Evolutionary conservation across 2,888 invertebrate genomes (phyloP).

Genomic region (Griposia aprilina): DNA sequence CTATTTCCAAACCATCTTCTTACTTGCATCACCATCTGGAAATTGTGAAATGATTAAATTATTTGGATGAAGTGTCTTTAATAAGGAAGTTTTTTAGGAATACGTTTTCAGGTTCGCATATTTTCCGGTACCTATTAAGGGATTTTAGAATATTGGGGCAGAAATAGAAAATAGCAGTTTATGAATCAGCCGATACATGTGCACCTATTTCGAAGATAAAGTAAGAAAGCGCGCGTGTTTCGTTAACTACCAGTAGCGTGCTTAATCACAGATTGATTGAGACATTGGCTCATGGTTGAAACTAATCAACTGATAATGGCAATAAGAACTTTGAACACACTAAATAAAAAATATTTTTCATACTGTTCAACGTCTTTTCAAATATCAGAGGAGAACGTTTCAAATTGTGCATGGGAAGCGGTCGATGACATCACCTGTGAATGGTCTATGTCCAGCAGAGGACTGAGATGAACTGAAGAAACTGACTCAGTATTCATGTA

Average conservation of each 20-base stretch:
- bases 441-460: not conserved
- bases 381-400: not conserved
- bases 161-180: slow-evolving; percentile 1
- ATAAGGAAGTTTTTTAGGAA: not conserved
- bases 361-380: not conserved
- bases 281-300: slow-evolving; percentile 5
- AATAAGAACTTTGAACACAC: not conserved
- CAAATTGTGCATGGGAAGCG: not conserved
- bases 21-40: slow-evolving; percentile 76
- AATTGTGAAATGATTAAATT: slow-evolving; percentile 47
- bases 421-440: not conserved
- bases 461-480: no score
- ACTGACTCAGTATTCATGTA: no score
- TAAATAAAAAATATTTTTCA: not conserved
- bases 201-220: slow-evolving; percentile 4
- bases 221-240: not conserved
- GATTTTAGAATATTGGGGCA: not conserved
- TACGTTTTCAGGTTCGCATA: not conserved
- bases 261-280: slow-evolving; percentile 38
- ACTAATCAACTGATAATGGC: slow-evolving; percentile 27
- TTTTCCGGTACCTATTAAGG: not conserved
- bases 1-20: slow-evolving; percentile 75
- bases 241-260: not conserved
- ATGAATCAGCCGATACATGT: not conserved
- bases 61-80: not conserved